A percentile compares a stretch with the other conserved stretches of the same genome.
These are phyloP conservation scores for Boloria selene DNA, from an alignment of 2,888 invertebrate species.

Conservation along the genomic window DNA sequence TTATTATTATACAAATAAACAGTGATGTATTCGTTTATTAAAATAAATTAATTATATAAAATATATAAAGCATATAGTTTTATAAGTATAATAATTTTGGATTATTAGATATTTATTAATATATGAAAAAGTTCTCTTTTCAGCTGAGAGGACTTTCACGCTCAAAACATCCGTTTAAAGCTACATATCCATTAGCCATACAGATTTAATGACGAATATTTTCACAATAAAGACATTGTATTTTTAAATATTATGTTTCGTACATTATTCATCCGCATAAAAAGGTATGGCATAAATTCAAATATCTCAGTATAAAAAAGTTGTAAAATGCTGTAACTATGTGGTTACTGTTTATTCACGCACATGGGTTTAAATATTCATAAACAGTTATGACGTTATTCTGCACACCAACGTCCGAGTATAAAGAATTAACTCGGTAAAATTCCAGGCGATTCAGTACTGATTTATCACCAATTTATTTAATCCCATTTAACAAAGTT, in stretches of 20 bases:
- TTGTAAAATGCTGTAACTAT: conserved; percentile 23
- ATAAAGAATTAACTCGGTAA: conserved; percentile 27
- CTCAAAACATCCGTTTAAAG: no score
- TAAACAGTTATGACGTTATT: conserved; percentile 26
- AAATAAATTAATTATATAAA: no score
- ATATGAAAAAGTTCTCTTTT: no score
- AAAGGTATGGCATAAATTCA: conserved; percentile 12
- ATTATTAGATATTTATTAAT: no score
- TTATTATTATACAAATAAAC: no score
- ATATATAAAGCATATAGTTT: no score
- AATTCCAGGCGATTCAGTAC: conserved; percentile 31
- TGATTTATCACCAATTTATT: conserved; percentile 46
- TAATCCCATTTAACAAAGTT: conserved; percentile 55
- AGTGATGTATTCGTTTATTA: no score
- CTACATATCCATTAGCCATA: no score
- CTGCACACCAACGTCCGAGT: conserved; percentile 18
- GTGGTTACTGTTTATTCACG: conserved; percentile 25
- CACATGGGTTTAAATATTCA: conserved; percentile 26
- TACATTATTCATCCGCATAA: conserved; percentile 9
- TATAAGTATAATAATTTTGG: no score
- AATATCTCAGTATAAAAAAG: conserved; percentile 19
- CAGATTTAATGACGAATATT: no score
- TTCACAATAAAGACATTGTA: neutral
- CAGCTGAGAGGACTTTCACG: no score
- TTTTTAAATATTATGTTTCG: conserved; percentile 12